Percentiles rank a stretch among this genome's conserved stretches.
Evolutionary conservation across 1,140 invertebrate species (phyloP).

Genomic region (Trichomalopsis sarcophagae): DNA sequence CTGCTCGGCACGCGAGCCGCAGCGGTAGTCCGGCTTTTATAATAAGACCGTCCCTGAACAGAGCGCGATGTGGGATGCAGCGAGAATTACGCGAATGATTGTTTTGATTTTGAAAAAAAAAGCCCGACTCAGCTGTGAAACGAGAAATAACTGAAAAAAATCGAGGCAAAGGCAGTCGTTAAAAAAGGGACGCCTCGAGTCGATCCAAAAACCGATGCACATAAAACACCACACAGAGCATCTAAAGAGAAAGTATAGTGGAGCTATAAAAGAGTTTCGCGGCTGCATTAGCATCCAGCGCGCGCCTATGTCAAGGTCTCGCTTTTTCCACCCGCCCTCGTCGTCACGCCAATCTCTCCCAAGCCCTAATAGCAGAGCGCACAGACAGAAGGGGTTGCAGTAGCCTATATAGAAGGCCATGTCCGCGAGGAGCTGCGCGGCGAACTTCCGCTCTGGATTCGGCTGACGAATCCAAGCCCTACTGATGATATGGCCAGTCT

Average conservation of each 20-base stretch:
- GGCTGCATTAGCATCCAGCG: conserved; percentile 2
- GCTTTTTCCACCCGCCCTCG: background rate
- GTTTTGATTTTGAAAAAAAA: too few species aligned
- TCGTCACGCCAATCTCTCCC: background rate
- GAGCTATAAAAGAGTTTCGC: background rate
- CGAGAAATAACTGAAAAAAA: background rate
- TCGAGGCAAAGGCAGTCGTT: background rate
- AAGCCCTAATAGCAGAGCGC: background rate
- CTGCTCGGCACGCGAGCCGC: conserved; percentile 66
- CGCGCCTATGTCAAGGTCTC: conserved; percentile 9
- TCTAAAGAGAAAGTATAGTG: too few species aligned
- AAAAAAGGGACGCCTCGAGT: background rate
- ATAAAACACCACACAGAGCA: background rate
- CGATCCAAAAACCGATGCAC: background rate
- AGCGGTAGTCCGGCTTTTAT: conserved; percentile 27
- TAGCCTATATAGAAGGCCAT: background rate
- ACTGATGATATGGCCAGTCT: background rate
- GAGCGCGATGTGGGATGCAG: too few species aligned
- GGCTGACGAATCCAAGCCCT: background rate
- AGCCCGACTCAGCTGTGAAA: background rate
- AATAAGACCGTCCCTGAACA: background rate
- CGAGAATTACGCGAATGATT: too few species aligned
- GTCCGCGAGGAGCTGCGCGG: background rate
- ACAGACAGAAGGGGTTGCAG: background rate
- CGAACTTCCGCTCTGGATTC: conserved; percentile 35